phyloP scores from a whole-genome alignment of 2,113 vertebrate genomes.

The Dendropsophus ebraccatus region DNA sequence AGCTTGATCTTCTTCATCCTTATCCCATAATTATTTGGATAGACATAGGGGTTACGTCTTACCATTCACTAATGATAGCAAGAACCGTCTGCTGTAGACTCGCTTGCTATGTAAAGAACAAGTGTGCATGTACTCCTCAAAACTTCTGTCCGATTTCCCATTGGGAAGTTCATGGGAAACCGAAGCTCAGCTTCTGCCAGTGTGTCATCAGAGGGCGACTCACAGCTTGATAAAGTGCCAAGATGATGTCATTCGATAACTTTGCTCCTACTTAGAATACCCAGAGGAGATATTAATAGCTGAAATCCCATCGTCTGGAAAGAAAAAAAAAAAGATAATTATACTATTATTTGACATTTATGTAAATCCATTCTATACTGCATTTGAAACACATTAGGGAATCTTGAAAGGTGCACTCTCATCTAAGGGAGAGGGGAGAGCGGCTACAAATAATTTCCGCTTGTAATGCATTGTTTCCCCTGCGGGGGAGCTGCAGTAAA shows the following conservation, averaged over 20 bases:
- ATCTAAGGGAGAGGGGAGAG: no score
- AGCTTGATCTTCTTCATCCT: not conserved
- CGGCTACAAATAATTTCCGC: not conserved
- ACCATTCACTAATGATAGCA: not conserved
- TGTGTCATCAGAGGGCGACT: not conserved
- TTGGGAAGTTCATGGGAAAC: not conserved
- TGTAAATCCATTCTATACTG: no score
- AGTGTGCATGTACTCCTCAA: not conserved
- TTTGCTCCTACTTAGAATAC: not conserved
- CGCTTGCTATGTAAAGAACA: not conserved
- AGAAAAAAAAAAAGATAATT: not conserved
- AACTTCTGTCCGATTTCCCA: not conserved
- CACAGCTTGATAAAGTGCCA: not conserved
- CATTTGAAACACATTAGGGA: no score
- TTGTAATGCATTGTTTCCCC: not conserved
- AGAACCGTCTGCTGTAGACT: not conserved
- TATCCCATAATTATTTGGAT: not conserved
- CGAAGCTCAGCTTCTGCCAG: not conserved
- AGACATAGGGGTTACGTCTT: not conserved
- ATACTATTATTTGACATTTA: not conserved
- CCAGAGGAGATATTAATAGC: not conserved
- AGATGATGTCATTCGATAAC: slow-evolving; percentile 1
- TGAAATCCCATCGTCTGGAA: not conserved
- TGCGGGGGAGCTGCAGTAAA: no score
- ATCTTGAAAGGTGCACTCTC: no score